phyloP scores from a whole-genome alignment of 2,797 vertebrate species.

The Enteromius thamalakanensis region DNA sequence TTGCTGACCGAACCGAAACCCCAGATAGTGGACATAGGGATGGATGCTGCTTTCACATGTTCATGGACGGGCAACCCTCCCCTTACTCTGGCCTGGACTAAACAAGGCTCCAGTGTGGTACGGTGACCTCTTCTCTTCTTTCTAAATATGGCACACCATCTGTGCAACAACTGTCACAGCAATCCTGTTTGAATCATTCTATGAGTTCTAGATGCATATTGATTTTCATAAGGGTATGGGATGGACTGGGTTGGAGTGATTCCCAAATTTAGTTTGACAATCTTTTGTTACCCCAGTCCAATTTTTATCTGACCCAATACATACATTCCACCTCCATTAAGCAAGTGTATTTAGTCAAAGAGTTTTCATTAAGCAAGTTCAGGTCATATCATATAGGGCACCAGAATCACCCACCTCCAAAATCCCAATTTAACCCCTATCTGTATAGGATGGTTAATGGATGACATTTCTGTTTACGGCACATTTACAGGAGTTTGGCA shows the following conservation, averaged over 20 bases:
- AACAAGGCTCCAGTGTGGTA: conserved; percentile 84
- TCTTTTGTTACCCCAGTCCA: background rate
- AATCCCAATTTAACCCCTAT: background rate
- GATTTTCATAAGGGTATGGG: background rate
- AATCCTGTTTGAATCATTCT: conserved; percentile 9
- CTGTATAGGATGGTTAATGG: conserved; percentile 19
- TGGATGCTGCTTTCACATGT: conserved; percentile 88
- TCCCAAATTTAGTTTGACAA: background rate
- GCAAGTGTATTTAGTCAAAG: background rate
- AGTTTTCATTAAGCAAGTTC: background rate
- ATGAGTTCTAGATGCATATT: background rate
- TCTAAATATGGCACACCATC: conserved; percentile 38
- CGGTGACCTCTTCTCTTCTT: conserved; percentile 61
- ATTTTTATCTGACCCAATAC: background rate
- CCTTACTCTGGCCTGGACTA: conserved; percentile 90
- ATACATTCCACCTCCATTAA: background rate
- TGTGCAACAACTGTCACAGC: conserved; percentile 61
- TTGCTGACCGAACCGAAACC: conserved; percentile 84
- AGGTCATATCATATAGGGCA: background rate
- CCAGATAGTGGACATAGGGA: conserved; percentile 82
- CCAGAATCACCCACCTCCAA: background rate
- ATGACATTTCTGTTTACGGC: conserved; percentile 30
- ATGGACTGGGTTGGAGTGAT: conserved; percentile 35
- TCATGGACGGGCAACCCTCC: conserved; percentile 90
- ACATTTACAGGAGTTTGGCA: conserved; percentile 13